A percentile compares a stretch with the other conserved stretches of the same genome.
These are phyloP conservation scores for Betta splendens DNA, from an alignment of 2,797 vertebrate genomes.

Conservation along the genomic window DNA sequence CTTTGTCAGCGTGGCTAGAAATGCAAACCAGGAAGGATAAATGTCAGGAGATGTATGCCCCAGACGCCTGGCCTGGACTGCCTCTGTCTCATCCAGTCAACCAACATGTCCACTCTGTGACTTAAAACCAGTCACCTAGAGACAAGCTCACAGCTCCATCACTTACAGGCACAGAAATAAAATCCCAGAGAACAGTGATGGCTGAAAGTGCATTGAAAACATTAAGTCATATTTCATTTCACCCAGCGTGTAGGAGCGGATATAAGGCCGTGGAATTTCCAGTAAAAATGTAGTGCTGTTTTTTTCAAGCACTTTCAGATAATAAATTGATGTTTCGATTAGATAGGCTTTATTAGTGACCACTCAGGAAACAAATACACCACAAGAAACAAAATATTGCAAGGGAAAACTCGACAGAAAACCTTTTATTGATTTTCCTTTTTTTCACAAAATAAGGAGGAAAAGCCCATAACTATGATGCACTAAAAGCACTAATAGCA, in stretches of 20 bases:
- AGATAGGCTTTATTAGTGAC: slow-evolving; percentile 80
- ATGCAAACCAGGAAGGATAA: slow-evolving; percentile 58
- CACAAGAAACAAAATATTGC: slow-evolving; percentile 86
- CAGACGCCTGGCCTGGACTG: slow-evolving; percentile 60
- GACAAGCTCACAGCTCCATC: slow-evolving; percentile 52
- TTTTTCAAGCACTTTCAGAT: slow-evolving; percentile 76
- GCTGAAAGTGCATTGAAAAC: slow-evolving; percentile 69
- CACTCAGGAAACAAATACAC: slow-evolving; percentile 84
- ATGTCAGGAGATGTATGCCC: slow-evolving; percentile 74
- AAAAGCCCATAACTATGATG: slow-evolving; percentile 54
- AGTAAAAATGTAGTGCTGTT: slow-evolving; percentile 66
- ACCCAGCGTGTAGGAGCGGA: slow-evolving; percentile 58
- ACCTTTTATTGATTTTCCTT: slow-evolving; percentile 81
- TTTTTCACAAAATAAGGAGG: slow-evolving; percentile 45
- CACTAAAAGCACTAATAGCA: slow-evolving; percentile 63
- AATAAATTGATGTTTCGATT: slow-evolving; percentile 87
- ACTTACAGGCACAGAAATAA: slow-evolving; percentile 50
- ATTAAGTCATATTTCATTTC: slow-evolving; percentile 73
- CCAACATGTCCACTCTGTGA: slow-evolving; percentile 28
- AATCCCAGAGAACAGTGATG: slow-evolving; percentile 61
- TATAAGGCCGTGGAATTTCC: slow-evolving; percentile 77
- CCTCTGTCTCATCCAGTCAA: slow-evolving; percentile 72
- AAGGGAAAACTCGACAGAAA: slow-evolving; percentile 75
- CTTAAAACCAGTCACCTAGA: slow-evolving; percentile 57
- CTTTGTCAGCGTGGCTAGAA: slow-evolving; percentile 49